Evolutionary conservation across 2,797 vertebrate species (phyloP).

Genomic region (Propithecus deckenii): DNA sequence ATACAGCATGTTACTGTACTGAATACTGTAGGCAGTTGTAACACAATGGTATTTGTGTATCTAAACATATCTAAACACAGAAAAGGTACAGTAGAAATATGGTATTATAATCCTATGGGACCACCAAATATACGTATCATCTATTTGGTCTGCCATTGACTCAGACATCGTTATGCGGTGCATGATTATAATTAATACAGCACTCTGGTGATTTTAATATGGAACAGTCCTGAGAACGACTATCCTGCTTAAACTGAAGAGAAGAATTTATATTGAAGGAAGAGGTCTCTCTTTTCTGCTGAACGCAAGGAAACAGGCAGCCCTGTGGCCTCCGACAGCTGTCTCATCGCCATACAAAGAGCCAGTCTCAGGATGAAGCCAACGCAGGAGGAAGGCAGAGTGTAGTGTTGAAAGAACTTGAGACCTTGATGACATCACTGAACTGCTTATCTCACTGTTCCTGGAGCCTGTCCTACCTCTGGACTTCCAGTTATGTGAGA

Average conservation of each 20-base stretch:
- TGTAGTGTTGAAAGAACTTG: not conserved
- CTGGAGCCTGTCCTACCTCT: conserved; percentile 13
- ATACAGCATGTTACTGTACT: not conserved
- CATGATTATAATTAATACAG: not conserved
- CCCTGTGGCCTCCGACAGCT: not conserved
- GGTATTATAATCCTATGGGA: not conserved
- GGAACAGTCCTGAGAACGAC: not conserved
- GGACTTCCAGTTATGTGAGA: conserved; percentile 41
- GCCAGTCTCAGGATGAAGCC: not conserved
- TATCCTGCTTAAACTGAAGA: not conserved
- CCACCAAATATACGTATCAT: not conserved
- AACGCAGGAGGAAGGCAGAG: not conserved
- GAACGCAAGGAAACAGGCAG: not conserved
- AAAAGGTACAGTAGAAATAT: not conserved
- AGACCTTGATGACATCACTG: not conserved
- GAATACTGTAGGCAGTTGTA: not conserved
- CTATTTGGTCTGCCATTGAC: not conserved
- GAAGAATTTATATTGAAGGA: not conserved
- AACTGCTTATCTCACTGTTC: conserved; percentile 15
- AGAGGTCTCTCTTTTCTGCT: not conserved
- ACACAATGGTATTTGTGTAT: not conserved
- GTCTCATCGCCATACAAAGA: not conserved
- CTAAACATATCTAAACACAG: not conserved
- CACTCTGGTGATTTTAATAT: not conserved
- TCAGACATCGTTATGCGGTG: not conserved